phyloP scores from a whole-genome alignment of 2,797 vertebrate genomes.

The Corythornis leucogaster region DNA sequence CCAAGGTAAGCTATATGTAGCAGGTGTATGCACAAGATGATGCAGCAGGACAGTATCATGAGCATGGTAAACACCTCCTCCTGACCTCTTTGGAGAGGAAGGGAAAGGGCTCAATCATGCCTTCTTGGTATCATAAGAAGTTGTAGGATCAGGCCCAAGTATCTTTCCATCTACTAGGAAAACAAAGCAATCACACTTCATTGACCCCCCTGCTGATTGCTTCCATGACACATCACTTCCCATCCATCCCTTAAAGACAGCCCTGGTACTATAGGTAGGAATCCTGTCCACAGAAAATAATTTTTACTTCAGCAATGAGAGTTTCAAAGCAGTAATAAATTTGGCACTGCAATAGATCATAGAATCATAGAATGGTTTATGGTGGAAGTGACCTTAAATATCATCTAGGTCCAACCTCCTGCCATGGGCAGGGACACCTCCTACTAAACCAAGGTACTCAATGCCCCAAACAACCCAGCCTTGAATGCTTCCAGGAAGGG shows the following conservation, averaged over 20 bases:
- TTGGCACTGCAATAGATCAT: not conserved
- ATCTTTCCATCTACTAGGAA: not conserved
- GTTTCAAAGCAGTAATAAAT: not conserved
- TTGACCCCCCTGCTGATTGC: accelerated
- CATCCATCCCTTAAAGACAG: accelerated
- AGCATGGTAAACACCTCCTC: accelerated
- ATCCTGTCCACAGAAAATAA: not conserved
- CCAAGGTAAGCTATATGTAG: not conserved
- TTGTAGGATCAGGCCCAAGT: not conserved
- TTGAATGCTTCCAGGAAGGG: not conserved
- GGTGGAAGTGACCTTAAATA: not conserved
- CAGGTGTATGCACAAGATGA: too few species aligned
- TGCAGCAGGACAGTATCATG: not conserved
- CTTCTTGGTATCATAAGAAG: not conserved
- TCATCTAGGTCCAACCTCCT: not conserved
- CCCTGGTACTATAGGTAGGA: not conserved
- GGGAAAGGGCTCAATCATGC: accelerated
- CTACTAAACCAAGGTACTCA: not conserved
- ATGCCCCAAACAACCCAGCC: not conserved
- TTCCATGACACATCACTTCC: not conserved
- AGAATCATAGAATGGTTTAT: not conserved
- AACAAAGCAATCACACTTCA: accelerated
- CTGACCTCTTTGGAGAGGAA: too few species aligned
- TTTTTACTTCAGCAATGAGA: not conserved
- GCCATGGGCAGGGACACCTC: not conserved